phyloP scores from a whole-genome alignment of 2,888 invertebrate species.

The Poecilus cupreus region DNA sequence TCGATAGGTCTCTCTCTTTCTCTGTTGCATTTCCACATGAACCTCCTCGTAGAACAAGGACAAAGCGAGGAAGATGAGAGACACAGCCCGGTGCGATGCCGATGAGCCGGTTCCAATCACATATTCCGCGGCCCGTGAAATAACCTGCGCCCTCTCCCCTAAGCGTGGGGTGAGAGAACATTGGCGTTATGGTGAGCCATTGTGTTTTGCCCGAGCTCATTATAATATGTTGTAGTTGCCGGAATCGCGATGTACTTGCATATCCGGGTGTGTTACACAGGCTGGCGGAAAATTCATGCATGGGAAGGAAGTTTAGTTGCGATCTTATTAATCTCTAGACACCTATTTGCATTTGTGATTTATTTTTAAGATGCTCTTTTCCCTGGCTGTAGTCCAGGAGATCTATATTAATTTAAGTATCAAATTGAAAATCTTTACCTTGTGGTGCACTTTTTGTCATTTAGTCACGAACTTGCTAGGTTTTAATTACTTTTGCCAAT shows the following conservation, averaged over 20 bases:
- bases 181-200: not conserved
- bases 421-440: too few species aligned
- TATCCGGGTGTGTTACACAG: not conserved
- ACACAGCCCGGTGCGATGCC: not conserved
- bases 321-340: not conserved
- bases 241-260: not conserved
- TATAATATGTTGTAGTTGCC: conserved; percentile 4
- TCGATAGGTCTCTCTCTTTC: not conserved
- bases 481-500: too few species aligned
- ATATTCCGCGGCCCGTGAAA: conserved; percentile 64
- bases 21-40: not conserved
- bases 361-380: not conserved
- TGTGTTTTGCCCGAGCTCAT: not conserved
- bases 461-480: too few species aligned
- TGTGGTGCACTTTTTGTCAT: too few species aligned
- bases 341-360: not conserved
- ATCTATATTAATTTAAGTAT: too few species aligned
- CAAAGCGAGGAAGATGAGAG: not conserved
- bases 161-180: not conserved
- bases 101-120: conserved; percentile 63
- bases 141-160: conserved; percentile 60
- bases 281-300: not conserved
- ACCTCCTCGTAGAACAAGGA: not conserved
- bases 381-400: too few species aligned
- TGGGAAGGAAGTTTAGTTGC: not conserved